A percentile compares a stretch with the other conserved stretches of the same genome.
Conservation (phyloP, 1,140 invertebrate species). For the Drosophila parabipectinata region DNA sequence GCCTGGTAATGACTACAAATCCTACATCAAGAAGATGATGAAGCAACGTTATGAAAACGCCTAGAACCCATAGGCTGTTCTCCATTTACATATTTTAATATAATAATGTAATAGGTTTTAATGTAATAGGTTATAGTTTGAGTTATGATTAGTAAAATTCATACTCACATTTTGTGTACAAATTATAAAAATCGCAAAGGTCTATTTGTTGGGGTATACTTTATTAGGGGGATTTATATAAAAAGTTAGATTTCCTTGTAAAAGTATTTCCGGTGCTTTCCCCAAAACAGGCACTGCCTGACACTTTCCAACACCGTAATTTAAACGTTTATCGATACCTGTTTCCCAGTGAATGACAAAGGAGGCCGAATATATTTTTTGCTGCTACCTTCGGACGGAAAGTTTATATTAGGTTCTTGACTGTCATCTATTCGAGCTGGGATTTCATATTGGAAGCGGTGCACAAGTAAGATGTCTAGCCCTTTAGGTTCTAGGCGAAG, state of each 20-base stretch:
- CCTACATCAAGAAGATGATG: slow-evolving; percentile 95
- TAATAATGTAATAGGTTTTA: background rate
- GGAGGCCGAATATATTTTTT: slow-evolving; percentile 30
- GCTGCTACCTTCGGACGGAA: slow-evolving; percentile 6
- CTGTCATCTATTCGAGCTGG: background rate
- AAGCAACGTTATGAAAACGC: slow-evolving; percentile 90
- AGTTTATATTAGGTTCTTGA: slow-evolving; percentile 14
- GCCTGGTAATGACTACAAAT: slow-evolving; percentile 93
- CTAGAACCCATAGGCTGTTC: slow-evolving; percentile 6
- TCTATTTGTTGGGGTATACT: no score
- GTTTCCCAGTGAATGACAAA: slow-evolving; percentile 13
- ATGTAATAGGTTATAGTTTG: background rate
- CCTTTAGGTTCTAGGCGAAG: background rate
- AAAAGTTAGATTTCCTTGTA: background rate
- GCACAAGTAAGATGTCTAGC: slow-evolving; percentile 23
- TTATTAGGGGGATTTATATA: background rate
- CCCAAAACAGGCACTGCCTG: background rate
- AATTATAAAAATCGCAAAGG: no score
- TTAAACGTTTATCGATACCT: slow-evolving; percentile 11
- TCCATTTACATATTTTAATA: slow-evolving; percentile 7
- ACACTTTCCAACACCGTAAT: background rate
- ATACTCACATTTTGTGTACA: background rate
- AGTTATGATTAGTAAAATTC: slow-evolving; percentile 9
- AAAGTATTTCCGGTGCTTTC: slow-evolving; percentile 2
- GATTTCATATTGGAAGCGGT: background rate